phyloP scores from a whole-genome alignment of 2,888 invertebrate genomes.

The Crematogaster levior region DNA sequence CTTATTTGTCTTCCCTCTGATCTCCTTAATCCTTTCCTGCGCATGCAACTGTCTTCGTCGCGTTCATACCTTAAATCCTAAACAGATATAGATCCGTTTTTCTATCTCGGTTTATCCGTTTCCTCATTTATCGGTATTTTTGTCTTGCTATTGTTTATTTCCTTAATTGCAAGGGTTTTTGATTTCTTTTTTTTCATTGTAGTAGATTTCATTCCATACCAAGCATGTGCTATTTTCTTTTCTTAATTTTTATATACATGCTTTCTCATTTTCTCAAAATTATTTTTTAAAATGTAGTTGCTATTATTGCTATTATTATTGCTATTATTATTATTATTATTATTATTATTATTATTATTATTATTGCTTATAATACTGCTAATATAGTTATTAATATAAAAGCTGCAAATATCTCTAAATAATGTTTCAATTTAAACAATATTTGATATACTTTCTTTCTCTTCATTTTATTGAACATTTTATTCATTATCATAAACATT shows the following conservation, averaged over 20 bases:
- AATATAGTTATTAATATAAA: background rate
- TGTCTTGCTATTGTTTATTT: background rate
- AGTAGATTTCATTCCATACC: background rate
- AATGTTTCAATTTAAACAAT: background rate
- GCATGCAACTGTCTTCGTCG: background rate
- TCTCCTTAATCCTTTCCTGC: constrained; percentile 23
- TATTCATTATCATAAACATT: background rate
- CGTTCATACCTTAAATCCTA: constrained; percentile 3
- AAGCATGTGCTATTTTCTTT: background rate
- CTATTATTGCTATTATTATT: background rate
- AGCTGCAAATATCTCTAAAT: background rate
- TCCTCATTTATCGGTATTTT: background rate
- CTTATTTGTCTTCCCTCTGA: constrained; percentile 20
- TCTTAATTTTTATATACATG: background rate
- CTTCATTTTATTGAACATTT: background rate
- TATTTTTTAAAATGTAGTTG: background rate
- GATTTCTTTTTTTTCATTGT: background rate
- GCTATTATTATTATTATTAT: background rate
- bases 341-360: background rate
- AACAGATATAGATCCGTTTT: background rate
- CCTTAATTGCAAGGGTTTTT: background rate
- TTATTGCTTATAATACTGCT: background rate
- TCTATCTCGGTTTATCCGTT: background rate
- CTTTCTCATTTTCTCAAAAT: background rate
- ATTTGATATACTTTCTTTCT: background rate